Percentiles rank a stretch among this genome's conserved stretches.
Conservation (phyloP, 2,888 invertebrate species). For the Eledone cirrhosa region DNA sequence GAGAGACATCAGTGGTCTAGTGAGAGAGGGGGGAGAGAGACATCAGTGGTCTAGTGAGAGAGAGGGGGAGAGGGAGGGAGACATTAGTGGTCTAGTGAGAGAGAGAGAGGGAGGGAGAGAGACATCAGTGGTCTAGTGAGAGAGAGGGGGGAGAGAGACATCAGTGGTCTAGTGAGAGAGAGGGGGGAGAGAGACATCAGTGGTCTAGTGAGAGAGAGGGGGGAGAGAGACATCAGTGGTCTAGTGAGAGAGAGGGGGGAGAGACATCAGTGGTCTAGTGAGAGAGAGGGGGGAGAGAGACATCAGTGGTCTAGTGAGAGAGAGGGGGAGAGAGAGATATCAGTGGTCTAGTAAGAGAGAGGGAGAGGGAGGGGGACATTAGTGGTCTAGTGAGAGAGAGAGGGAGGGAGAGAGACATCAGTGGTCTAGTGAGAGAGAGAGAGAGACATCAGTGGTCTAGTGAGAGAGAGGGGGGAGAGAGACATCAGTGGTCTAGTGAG, state of each 20-base stretch:
- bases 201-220: neutral
- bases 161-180: neutral
- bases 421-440: neutral
- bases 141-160: neutral
- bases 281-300: neutral
- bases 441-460: neutral
- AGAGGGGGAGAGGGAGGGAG: neutral
- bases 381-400: neutral
- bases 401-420: neutral
- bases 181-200: neutral
- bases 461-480: neutral
- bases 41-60: neutral
- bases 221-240: no score
- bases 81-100: no score
- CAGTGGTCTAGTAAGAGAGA: neutral
- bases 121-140: no score
- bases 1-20: no score
- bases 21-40: neutral
- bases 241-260: neutral
- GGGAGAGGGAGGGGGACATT: neutral
- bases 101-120: neutral
- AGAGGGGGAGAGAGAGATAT: neutral
- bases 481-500: neutral
- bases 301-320: no score
- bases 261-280: no score